These are phyloP conservation scores for Chaetops frenatus DNA, from an alignment of 2,113 vertebrate species.

Conservation along the genomic window DNA sequence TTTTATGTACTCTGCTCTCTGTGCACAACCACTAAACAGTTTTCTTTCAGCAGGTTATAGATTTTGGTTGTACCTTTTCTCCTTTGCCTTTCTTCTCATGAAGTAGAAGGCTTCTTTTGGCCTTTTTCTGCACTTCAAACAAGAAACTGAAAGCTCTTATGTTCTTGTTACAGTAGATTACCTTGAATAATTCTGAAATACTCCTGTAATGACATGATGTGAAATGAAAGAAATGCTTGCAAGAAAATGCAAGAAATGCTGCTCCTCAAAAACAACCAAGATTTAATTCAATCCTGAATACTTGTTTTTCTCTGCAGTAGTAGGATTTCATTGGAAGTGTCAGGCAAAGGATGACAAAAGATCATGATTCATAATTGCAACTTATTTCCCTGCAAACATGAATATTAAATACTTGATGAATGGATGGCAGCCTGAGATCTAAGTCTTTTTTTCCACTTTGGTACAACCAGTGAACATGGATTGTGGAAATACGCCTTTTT, in stretches of 20 bases:
- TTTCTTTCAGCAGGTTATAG: background rate
- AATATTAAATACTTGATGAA: background rate
- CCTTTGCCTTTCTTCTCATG: background rate
- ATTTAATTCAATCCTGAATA: background rate
- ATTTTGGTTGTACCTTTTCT: background rate
- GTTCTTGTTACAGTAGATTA: background rate
- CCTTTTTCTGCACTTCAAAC: background rate
- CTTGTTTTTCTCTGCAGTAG: background rate
- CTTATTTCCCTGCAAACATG: background rate
- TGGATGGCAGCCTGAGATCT: background rate
- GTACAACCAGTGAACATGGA: background rate
- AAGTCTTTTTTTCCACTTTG: background rate
- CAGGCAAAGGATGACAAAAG: background rate
- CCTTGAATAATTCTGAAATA: background rate
- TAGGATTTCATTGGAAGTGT: background rate
- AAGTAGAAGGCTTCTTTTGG: background rate
- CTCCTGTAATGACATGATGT: background rate
- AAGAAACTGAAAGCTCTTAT: background rate
- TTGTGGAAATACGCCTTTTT: background rate
- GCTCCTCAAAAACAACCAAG: slow-evolving; percentile 1
- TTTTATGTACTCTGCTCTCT: background rate
- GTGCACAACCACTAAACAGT: background rate
- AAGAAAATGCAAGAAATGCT: too few relatives aligned
- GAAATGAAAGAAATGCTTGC: slow-evolving; percentile 21
- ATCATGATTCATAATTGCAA: background rate